A percentile compares a stretch with the other conserved stretches of the same genome.
These are phyloP conservation scores for Coilia nasus DNA, from an alignment of 2,797 vertebrate genomes.

Conservation along the genomic window DNA sequence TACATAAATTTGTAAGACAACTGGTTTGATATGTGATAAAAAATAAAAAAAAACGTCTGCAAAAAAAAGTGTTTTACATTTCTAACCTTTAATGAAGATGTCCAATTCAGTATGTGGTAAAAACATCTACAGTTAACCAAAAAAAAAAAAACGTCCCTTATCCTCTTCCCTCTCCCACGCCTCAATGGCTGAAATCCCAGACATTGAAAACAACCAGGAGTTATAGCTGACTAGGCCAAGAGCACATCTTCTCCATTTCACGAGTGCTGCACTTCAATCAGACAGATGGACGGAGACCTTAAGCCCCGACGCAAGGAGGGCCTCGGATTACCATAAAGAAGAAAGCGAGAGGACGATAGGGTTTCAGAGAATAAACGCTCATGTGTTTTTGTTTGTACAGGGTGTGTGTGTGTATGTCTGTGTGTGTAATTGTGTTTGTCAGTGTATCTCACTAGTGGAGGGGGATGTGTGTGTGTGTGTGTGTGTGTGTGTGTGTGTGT, in stretches of 20 bases:
- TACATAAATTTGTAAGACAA: no score
- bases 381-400: slow-evolving; percentile 35
- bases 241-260: slow-evolving; percentile 12
- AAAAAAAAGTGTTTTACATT: background rate
- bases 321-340: slow-evolving; percentile 40
- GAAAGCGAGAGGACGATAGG: slow-evolving; percentile 29
- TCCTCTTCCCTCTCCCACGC: slow-evolving; percentile 1
- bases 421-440: background rate
- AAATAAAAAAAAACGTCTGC: background rate
- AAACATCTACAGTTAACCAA: background rate
- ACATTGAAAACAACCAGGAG: slow-evolving; percentile 62
- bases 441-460: background rate
- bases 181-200: slow-evolving; percentile 67
- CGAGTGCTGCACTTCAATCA: slow-evolving; percentile 18
- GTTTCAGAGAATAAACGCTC: slow-evolving; percentile 40
- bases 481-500: background rate
- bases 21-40: background rate
- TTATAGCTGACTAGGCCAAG: slow-evolving; percentile 6
- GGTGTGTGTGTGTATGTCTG: background rate
- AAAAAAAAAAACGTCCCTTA: background rate
- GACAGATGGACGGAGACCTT: slow-evolving; percentile 29
- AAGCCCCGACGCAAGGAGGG: slow-evolving; percentile 45
- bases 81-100: background rate
- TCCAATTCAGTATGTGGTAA: background rate
- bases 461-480: background rate